Conservation (phyloP, 2,888 invertebrate genomes). For the Latrodectus elegans region DNA sequence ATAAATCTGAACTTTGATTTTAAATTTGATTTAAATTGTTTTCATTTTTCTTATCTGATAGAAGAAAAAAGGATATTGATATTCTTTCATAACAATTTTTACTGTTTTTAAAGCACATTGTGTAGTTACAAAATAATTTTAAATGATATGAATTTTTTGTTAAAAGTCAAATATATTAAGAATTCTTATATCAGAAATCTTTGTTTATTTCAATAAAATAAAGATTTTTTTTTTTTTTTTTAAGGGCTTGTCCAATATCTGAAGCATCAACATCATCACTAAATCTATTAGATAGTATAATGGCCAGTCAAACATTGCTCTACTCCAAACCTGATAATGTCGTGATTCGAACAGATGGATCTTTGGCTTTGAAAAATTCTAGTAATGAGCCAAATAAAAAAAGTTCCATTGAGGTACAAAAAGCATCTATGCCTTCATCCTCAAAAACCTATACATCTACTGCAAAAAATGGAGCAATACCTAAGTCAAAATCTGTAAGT, state of each 20-base stretch:
- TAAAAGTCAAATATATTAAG: no score
- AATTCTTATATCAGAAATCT: no score
- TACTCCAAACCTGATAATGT: slow-evolving; percentile 74
- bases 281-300: slow-evolving; percentile 73
- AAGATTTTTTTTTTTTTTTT: neutral
- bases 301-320: slow-evolving; percentile 74
- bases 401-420: neutral
- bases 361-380: slow-evolving; percentile 62
- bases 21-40: no score
- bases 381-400: neutral
- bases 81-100: no score
- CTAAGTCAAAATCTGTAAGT: neutral
- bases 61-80: no score
- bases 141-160: no score
- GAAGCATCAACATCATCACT: slow-evolving; percentile 4
- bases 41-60: no score
- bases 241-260: neutral
- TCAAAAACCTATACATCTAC: neutral
- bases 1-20: no score
- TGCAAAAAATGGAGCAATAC: neutral
- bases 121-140: no score
- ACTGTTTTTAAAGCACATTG: no score
- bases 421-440: no score
- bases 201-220: no score
- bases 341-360: slow-evolving; percentile 75